These are phyloP conservation scores for Parambassis ranga DNA, from an alignment of 2,797 vertebrate species.

Conservation along the genomic window DNA sequence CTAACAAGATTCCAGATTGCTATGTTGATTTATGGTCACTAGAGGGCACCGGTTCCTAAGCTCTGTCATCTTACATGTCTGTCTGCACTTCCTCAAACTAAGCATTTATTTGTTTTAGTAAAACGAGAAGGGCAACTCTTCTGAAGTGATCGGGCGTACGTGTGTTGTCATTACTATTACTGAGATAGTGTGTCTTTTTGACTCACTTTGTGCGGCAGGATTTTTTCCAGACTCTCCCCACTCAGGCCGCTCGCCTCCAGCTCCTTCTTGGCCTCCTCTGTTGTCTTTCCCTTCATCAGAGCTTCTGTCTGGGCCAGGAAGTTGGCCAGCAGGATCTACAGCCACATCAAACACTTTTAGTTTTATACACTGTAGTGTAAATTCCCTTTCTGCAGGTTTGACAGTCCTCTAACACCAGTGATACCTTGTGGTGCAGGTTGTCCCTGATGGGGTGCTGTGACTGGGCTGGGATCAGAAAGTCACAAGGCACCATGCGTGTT, in stretches of 20 bases:
- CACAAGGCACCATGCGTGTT: constrained; percentile 94
- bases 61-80: background rate
- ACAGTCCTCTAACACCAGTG: background rate
- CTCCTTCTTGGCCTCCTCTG: constrained; percentile 91
- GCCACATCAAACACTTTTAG: constrained; percentile 1
- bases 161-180: background rate
- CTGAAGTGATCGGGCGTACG: background rate
- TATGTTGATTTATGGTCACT: constrained; percentile 15
- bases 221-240: constrained; percentile 86
- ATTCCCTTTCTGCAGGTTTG: background rate
- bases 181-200: background rate
- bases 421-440: constrained; percentile 94
- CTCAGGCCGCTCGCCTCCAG: constrained; percentile 86
- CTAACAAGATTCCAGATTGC: background rate
- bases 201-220: constrained; percentile 94
- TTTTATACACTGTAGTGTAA: background rate
- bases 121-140: background rate
- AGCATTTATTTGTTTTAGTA: background rate
- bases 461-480: constrained; percentile 95
- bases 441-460: constrained; percentile 92
- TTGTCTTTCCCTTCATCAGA: constrained; percentile 93
- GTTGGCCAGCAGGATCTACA: constrained; percentile 93
- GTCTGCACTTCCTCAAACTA: background rate
- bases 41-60: constrained; percentile 23
- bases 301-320: constrained; percentile 98